Conservation (phyloP, 1,140 invertebrate species). For the Dendrolimus kikuchii region DNA sequence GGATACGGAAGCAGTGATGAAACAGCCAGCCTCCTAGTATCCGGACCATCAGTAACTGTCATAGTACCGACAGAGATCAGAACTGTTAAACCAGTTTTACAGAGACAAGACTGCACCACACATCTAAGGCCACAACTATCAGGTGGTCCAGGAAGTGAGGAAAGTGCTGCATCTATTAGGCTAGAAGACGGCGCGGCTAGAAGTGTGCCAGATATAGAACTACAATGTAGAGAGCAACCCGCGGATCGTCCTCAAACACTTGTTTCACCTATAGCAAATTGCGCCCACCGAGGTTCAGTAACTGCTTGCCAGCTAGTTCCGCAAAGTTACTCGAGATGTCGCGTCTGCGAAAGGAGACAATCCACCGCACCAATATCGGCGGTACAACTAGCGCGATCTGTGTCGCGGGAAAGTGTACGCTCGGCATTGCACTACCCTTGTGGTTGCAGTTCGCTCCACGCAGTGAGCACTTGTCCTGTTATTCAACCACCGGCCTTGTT, state of each 20-base stretch:
- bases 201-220: conserved; percentile 91
- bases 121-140: conserved; percentile 82
- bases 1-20: conserved; percentile 83
- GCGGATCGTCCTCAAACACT: conserved; percentile 68
- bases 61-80: conserved; percentile 62
- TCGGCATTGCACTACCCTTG: conserved; percentile 76
- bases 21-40: conserved; percentile 82
- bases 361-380: conserved; percentile 84
- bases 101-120: conserved; percentile 87
- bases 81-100: conserved; percentile 81
- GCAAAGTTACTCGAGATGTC: conserved; percentile 74
- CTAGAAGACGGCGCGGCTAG: conserved; percentile 81
- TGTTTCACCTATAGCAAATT: conserved; percentile 71
- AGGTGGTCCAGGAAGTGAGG: conserved; percentile 83
- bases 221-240: conserved; percentile 78
- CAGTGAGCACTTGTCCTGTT: conserved; percentile 76
- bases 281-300: conserved; percentile 71
- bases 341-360: conserved; percentile 80
- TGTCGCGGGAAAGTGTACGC: conserved; percentile 81
- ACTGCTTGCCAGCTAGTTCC: conserved; percentile 75
- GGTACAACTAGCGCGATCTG: conserved; percentile 80
- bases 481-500: conserved; percentile 78
- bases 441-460: conserved; percentile 66
- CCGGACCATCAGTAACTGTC: conserved; percentile 64
- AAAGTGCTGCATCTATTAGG: conserved; percentile 76